Evolutionary conservation across 2,888 invertebrate genomes (phyloP), one percentile per base, ranked within the genome.

Genomic region (Cephus runcator): DNA sequence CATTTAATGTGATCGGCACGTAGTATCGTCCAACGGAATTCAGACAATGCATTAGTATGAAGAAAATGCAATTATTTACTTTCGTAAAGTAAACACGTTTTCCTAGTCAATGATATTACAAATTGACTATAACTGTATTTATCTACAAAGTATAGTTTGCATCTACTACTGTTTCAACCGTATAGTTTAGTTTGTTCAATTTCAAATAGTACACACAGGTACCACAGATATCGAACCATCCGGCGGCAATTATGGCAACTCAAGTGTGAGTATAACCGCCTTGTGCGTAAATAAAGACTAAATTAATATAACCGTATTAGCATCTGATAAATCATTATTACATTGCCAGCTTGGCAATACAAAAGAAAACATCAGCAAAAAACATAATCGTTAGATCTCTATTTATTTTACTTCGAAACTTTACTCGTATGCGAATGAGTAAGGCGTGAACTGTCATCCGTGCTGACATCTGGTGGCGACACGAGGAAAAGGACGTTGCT

Each of bases 1-100:
- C 75, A 82, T 85, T 84, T 87, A 88, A 88, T 88, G 85, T 81
- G 86, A 86, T 86, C 84, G 82, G 83, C 83, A 79, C 84, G 81
- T 82, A 77, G 56, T 56, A 23, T 23, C 56, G 23, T 56, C 56
- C 56, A 56, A 23, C 23, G 23, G 56, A 56, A 56, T 23, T 9
- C 23, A 56, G 56, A 56, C 9, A 56, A 56, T 56, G 56, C 9
- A 56, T 56, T 56, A 9, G 56, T 56, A 56, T 56, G 56, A 56
- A 56, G 23, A 56, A 56, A 56, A 23, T 56, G 23, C 56, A 56
- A 56, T 56, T 56, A 56, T 56, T 56, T 23, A 9, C 6, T 15
- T 56, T 23, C 23, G 56, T 15, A 23, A 56, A 56, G 23, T 23
- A 56, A 15, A 23, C 56, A 23, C 23, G 23, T 56, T 56, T 56